Conservation (phyloP, 2,113 vertebrate genomes). For the Caracal caracal region DNA sequence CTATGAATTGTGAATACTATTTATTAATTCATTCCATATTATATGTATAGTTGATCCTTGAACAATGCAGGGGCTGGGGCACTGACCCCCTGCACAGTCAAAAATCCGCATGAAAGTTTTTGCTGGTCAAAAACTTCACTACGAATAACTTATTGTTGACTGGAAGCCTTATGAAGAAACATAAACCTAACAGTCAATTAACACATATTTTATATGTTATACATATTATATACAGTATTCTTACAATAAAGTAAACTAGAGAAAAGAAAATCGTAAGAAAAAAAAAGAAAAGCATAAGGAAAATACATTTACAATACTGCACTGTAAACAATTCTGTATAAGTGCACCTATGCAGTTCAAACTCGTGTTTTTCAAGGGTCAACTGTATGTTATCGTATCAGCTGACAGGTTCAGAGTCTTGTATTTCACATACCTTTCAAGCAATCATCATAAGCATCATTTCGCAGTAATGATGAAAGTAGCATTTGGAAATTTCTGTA, state of each 20-base stretch:
- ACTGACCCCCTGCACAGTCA: not conserved
- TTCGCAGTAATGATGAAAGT: constrained; percentile 90
- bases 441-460: constrained; percentile 85
- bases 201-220: not conserved
- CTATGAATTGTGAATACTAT: not conserved
- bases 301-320: not conserved
- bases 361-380: not conserved
- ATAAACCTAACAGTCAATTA: not conserved
- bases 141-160: not conserved
- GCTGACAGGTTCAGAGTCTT: not conserved
- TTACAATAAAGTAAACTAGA: not conserved
- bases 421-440: constrained; percentile 87
- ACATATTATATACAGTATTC: not conserved
- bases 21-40: not conserved
- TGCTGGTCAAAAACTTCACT: not conserved
- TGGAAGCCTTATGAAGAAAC: not conserved
- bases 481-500: constrained; percentile 98
- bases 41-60: not conserved
- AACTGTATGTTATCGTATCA: not conserved
- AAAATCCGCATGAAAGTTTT: not conserved
- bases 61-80: not conserved
- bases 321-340: not conserved
- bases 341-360: not conserved
- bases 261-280: not conserved
- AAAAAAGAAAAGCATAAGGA: not conserved